Evolutionary conservation across 2,113 vertebrate species (phyloP).

Genomic region (Casuarius casuarius): DNA sequence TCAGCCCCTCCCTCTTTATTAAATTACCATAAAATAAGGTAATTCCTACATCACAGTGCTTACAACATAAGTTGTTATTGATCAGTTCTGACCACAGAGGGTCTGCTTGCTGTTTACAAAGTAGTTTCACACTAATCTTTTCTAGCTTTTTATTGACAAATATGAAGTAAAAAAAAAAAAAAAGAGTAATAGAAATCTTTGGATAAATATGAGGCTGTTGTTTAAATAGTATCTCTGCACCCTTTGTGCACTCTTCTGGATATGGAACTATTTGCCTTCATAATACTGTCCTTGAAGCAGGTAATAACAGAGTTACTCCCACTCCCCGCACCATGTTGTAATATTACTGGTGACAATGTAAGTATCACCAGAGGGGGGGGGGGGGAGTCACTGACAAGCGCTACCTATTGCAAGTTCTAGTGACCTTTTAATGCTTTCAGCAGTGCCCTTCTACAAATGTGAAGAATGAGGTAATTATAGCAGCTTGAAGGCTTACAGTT

Average conservation of each 20-base stretch:
- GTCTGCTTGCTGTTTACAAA: background rate
- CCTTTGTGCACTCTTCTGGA: background rate
- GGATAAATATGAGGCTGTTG: background rate
- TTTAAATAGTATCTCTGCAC: background rate
- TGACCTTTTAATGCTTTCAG: background rate
- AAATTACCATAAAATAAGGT: background rate
- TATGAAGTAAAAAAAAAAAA: conserved; percentile 1
- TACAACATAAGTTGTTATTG: background rate
- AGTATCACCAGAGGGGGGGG: background rate
- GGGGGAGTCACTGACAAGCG: background rate
- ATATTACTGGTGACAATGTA: background rate
- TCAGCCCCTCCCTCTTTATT: background rate
- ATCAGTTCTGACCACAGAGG: background rate
- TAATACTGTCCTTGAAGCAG: background rate
- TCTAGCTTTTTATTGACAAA: background rate
- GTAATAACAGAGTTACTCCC: background rate
- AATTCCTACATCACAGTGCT: background rate
- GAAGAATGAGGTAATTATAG: conserved; percentile 31
- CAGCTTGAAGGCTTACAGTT: background rate
- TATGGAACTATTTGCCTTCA: background rate
- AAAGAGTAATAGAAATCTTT: background rate
- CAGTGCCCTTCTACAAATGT: background rate
- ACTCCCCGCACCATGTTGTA: background rate
- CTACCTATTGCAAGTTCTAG: background rate
- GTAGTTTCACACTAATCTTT: conserved; percentile 4